Evolutionary conservation across 1,140 invertebrate species (phyloP), one percentile per base, ranked within the genome.

Genomic region (Ips nitidus): DNA sequence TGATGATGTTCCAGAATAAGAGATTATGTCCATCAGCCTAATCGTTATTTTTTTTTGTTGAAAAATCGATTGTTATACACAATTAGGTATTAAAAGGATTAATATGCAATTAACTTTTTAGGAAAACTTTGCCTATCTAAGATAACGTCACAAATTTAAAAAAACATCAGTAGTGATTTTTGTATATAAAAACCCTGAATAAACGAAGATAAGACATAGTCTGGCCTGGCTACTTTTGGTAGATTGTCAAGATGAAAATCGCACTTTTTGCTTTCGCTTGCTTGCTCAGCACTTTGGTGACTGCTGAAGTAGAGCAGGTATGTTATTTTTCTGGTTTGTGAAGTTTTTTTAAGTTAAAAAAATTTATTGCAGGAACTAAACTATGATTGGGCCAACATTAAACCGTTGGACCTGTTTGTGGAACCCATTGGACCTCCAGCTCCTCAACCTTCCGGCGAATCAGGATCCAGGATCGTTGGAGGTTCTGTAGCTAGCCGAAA

Each of bases 401-500:
- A 42, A 42, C 60, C 67, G 6, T 41, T 42, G 2, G 37, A 62
- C 42, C 42, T 62, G 2, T 36, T 47, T 39, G 62, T 65, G 1
- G 62, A 65, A 37, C 62, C 62, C 6, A 61, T 62, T 42, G 66
- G 36, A 58, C 56, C 22, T 45, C n/a, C 36, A 4, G 58, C 6
- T 52, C 40, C 47, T 4, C 36, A 38, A 4, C 8, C n/a, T 41
- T 41, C 41, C 8, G 66, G 52, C 41, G 22, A 22, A 22, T 22
- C 22, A 22, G n/a, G 42, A 5, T n/a, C n/a, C n/a, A 69, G 67
- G 41, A 47, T 69, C 45, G 45, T 69, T 55, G 59, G 59, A 39
- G 67, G 67, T 22, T 4, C 58, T 22, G 58, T 53, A 36, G 67
- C 52, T 36, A 37, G 47, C 50, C 58, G 58, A 4, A 55, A 62